Base-by-base conservation (phyloP, 2,888 invertebrate genomes). In the Clivina fossor region DNA sequence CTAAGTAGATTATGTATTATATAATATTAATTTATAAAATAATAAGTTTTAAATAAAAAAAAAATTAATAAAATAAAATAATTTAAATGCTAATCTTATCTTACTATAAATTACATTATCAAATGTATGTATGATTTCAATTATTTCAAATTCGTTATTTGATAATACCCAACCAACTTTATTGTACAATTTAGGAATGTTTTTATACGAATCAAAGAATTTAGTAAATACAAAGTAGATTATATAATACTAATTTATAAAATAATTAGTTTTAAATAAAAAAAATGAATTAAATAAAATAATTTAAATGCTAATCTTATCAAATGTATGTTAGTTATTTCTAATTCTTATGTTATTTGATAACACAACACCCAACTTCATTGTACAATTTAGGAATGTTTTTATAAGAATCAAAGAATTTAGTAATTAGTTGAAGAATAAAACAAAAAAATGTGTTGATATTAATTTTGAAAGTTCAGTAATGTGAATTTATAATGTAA, bases 401-500 rank as follows among this genome's bases (percentile, higher is more conserved):
- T n/a, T 53, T 53, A 44, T 53, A 44, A 53, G 43, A 51, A 22
- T 43, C 22, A 30, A 15, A 22, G 41, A 22, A 43, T 47, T 24
- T 22, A 22, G n/a, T n/a, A 2, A 19, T 11, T 22, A 40, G 20
- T 40, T 40, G 40, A 30, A 40, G 22, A 24, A 28, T 2, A 44
- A n/a, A n/a, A n/a, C n/a, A n/a, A n/a, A 19, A 37, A 53, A 53
- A 35, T 44, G 35, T 16, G 53, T 53, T 53, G 37, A 53, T 44
- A 44, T 22, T 33, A 13, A 41, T 43, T 41, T 51, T 20, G 15
- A 44, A 44, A 47, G 30, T 18, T 37, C 11, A 44, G 44, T 44
- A 28, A 35, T 53, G 26, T 53, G 38, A 50, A 41, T 18, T 53
- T 44, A 53, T 37, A 37, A 44, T 53, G 53, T 53, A 44, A 50